These are phyloP conservation scores for Agonum fuliginosum DNA, from an alignment of 2,888 invertebrate genomes.

Conservation along the genomic window DNA sequence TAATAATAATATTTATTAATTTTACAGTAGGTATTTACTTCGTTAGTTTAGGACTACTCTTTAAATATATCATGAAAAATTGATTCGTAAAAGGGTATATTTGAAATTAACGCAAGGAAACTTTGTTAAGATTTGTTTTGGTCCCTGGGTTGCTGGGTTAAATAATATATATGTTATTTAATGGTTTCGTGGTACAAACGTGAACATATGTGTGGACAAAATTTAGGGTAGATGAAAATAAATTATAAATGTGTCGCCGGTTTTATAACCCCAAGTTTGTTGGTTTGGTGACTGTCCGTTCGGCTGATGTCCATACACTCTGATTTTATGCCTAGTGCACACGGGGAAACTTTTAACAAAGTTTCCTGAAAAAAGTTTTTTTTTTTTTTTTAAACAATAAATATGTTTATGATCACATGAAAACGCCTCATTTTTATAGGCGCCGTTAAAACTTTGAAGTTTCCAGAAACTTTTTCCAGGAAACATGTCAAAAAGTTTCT, in stretches of 20 bases:
- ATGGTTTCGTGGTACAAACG: background rate
- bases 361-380: too few species aligned
- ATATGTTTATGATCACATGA: too few species aligned
- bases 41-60: background rate
- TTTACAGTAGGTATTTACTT: background rate
- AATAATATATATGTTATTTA: slow-evolving; percentile 11
- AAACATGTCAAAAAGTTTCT: too few species aligned
- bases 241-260: slow-evolving; percentile 18
- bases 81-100: background rate
- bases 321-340: too few species aligned
- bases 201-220: background rate
- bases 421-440: too few species aligned
- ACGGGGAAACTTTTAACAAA: too few species aligned
- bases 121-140: background rate
- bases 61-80: background rate
- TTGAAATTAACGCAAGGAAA: background rate
- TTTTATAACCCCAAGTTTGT: background rate
- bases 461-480: too few species aligned
- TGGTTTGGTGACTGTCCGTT: background rate
- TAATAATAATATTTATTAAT: too few species aligned
- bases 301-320: too few species aligned
- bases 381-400: too few species aligned
- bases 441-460: too few species aligned
- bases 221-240: background rate
- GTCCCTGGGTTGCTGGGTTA: background rate